Evolutionary conservation across 2,113 vertebrate genomes (phyloP).

Genomic region (Gymnobelideus leadbeateri): DNA sequence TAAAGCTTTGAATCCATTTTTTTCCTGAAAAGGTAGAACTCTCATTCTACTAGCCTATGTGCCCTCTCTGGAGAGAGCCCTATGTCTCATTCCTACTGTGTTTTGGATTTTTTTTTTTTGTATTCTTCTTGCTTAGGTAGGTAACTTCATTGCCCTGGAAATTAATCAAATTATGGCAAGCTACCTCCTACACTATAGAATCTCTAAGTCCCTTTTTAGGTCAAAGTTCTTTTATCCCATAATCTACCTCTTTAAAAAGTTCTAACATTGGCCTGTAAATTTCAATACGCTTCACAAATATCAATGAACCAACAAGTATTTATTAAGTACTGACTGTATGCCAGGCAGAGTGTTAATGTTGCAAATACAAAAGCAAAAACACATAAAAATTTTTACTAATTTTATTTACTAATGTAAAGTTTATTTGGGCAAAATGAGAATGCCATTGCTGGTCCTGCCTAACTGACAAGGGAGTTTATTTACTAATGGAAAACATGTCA

Average conservation of each 20-base stretch:
- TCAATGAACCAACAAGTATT: neutral
- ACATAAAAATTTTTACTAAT: too few relatives aligned
- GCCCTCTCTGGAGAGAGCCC: neutral
- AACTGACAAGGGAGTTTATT: too few relatives aligned
- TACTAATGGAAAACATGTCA: neutral
- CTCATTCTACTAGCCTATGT: neutral
- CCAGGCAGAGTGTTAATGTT: neutral
- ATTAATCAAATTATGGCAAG: neutral
- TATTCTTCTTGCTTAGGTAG: too few relatives aligned
- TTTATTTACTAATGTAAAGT: too few relatives aligned
- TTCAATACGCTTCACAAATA: conserved; percentile 1
- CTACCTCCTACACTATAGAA: neutral
- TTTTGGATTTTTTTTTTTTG: too few relatives aligned
- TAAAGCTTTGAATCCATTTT: neutral
- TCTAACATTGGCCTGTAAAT: conserved; percentile 31
- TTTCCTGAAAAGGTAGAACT: neutral
- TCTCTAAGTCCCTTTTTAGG: neutral
- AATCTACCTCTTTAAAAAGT: conserved; percentile 22
- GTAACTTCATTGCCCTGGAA: neutral
- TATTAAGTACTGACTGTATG: neutral
- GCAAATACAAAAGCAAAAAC: neutral
- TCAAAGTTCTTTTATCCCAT: neutral
- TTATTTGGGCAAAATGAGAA: too few relatives aligned
- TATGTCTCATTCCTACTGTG: neutral
- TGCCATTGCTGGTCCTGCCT: too few relatives aligned